Percentiles rank a stretch among this genome's conserved stretches.
Evolutionary conservation across 2,113 vertebrate genomes (phyloP).

Genomic region (Hiodon tergisus): DNA sequence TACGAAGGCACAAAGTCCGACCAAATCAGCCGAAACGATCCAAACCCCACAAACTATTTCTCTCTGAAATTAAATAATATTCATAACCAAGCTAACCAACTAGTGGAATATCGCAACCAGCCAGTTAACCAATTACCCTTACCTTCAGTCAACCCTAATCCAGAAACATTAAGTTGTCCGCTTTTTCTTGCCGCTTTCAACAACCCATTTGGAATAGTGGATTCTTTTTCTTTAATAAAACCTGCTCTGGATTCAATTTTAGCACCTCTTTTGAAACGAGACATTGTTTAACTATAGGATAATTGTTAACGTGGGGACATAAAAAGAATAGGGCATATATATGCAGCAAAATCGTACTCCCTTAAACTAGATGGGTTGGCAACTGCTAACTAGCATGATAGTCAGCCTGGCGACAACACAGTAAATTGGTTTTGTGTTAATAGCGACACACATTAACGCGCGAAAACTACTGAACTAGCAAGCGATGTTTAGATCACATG

Average conservation of each 20-base stretch:
- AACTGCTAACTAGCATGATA: too few species aligned
- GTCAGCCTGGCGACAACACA: too few species aligned
- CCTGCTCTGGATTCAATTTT: constrained; percentile 54
- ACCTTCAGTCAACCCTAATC: constrained; percentile 76
- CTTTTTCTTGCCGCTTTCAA: constrained; percentile 78
- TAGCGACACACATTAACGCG: too few species aligned
- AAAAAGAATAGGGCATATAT: neutral
- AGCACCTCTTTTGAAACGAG: constrained; percentile 48
- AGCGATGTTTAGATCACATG: too few species aligned
- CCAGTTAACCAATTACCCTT: constrained; percentile 22
- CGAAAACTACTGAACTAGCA: too few species aligned
- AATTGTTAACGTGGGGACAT: neutral
- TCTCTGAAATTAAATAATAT: too few species aligned
- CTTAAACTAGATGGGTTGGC: too few species aligned
- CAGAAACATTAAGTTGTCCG: constrained; percentile 81
- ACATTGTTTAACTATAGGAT: constrained; percentile 46
- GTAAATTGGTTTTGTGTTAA: too few species aligned
- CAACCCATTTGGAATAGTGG: constrained; percentile 64
- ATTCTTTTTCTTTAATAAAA: constrained; percentile 50
- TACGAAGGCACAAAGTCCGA: too few species aligned
- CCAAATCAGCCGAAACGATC: too few species aligned
- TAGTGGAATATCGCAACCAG: neutral
- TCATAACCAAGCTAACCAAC: neutral
- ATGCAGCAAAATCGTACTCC: too few species aligned
- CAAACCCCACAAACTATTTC: too few species aligned